Percentiles rank a stretch among this genome's conserved stretches.
Conservation (phyloP, 2,113 vertebrate genomes). For the Struthio camelus region DNA sequence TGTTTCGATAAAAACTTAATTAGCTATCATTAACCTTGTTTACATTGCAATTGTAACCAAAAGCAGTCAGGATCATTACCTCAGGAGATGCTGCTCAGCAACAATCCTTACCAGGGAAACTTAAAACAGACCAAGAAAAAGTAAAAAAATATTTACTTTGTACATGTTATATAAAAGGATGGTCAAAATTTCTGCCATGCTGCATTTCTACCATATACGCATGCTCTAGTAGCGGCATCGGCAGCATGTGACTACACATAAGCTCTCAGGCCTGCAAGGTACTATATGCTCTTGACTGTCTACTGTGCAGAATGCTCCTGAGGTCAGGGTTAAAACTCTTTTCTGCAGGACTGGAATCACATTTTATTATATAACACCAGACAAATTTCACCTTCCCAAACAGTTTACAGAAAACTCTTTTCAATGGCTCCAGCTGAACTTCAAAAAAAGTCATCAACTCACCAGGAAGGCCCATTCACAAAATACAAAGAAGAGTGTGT, state of each 20-base stretch:
- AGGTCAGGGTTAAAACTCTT: neutral
- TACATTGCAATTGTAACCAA: neutral
- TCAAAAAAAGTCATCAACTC: slow-evolving; percentile 23
- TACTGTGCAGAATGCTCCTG: neutral
- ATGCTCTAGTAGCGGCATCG: neutral
- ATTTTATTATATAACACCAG: neutral
- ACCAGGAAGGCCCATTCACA: slow-evolving; percentile 23
- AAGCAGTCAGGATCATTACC: neutral
- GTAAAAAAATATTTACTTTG: no score
- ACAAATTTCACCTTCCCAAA: slow-evolving; percentile 1
- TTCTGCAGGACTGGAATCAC: neutral
- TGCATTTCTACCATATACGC: neutral
- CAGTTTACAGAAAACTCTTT: slow-evolving; percentile 1
- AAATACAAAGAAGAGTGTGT: slow-evolving; percentile 60
- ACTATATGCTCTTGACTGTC: neutral
- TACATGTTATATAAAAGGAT: neutral
- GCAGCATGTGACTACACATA: neutral
- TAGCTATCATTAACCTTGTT: neutral
- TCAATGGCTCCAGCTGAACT: slow-evolving; percentile 31
- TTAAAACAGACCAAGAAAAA: neutral
- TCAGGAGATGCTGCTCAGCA: neutral
- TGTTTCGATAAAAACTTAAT: neutral
- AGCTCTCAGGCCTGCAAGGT: neutral
- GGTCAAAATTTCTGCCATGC: neutral
- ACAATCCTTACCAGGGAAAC: neutral